These are phyloP conservation scores for Coturnix japonica DNA, from an alignment of 2,113 vertebrate genomes.

Conservation along the genomic window DNA sequence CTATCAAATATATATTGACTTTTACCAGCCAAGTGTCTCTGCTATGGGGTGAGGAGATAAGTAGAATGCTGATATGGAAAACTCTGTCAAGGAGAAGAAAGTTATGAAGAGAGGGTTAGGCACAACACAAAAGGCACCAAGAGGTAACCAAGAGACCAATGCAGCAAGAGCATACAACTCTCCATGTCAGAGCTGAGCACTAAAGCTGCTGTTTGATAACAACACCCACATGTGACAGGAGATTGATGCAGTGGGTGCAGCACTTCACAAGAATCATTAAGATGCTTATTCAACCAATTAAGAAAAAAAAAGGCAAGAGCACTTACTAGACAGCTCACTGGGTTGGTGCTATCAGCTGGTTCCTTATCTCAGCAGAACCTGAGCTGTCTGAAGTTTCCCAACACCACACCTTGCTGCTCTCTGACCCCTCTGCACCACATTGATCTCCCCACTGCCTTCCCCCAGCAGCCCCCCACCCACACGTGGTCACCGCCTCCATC, in stretches of 20 bases:
- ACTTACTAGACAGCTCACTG: not conserved
- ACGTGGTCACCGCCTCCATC: rapidly evolving
- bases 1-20: not conserved
- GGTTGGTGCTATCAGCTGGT: not conserved
- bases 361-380: not conserved
- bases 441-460: not conserved
- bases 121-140: not conserved
- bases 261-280: not conserved
- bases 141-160: not conserved
- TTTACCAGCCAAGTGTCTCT: not conserved
- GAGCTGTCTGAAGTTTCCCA: not conserved
- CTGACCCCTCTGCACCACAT: rapidly evolving
- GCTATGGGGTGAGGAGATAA: not conserved
- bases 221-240: rapidly evolving
- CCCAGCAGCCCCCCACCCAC: not conserved
- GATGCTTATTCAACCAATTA: not conserved
- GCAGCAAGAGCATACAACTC: not conserved
- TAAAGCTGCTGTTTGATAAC: not conserved
- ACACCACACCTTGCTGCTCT: not conserved
- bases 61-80: not conserved
- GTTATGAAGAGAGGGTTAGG: not conserved
- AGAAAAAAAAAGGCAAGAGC: not conserved
- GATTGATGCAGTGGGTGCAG: not conserved
- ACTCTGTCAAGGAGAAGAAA: not conserved
- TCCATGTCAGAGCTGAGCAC: not conserved